phyloP scores from a whole-genome alignment of 2,797 vertebrate species.

The Pelobates cultripes region DNA sequence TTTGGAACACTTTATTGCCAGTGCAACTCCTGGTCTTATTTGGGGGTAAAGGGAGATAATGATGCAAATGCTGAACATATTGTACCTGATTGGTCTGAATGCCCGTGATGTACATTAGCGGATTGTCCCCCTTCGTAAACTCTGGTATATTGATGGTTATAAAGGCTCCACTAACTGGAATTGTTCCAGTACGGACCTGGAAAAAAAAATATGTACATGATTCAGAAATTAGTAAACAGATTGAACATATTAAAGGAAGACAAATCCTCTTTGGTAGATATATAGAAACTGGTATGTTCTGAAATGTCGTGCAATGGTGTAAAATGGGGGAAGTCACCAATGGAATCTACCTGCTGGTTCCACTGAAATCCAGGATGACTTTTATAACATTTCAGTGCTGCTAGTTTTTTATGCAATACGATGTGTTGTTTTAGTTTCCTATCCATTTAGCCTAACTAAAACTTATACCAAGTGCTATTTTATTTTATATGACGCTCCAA shows the following conservation, averaged over 20 bases:
- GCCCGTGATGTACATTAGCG: conserved; percentile 80
- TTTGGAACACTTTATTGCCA: too few relatives aligned
- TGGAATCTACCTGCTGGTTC: too few relatives aligned
- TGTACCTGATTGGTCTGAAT: conserved; percentile 73
- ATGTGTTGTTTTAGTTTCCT: background rate
- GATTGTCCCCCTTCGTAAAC: conserved; percentile 76
- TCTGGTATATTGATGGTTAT: conserved; percentile 79
- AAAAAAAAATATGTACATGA: background rate
- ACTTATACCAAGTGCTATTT: background rate
- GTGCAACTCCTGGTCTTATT: too few relatives aligned
- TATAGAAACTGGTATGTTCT: too few relatives aligned
- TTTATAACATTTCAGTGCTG: background rate
- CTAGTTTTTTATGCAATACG: background rate
- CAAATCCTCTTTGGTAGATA: too few relatives aligned
- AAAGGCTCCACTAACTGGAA: conserved; percentile 78
- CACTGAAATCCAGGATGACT: too few relatives aligned
- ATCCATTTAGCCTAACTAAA: background rate
- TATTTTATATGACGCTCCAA: background rate
- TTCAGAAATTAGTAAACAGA: background rate
- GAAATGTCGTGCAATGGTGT: too few relatives aligned
- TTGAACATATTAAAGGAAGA: too few relatives aligned
- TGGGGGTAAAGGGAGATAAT: too few relatives aligned
- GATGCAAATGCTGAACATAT: too few relatives aligned
- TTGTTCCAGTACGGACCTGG: conserved; percentile 80
- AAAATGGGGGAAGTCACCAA: too few relatives aligned